Base-by-base conservation (phyloP, 2,888 invertebrate genomes). In the Pristionchus mayeri region DNA sequence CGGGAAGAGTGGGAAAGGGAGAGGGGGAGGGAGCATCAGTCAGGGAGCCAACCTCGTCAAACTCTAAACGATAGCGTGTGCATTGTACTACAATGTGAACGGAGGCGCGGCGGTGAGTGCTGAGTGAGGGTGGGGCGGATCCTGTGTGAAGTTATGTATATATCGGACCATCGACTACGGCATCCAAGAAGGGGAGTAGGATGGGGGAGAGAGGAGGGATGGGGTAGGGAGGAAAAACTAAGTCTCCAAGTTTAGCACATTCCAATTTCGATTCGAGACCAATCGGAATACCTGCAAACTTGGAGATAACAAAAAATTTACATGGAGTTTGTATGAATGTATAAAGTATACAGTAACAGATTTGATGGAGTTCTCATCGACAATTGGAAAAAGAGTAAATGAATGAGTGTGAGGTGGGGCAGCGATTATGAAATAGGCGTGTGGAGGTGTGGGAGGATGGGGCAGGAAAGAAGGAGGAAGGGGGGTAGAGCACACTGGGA, bases 291-390 rank as follows among this genome's bases (percentile, higher is more conserved):
- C n/a, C 57, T 21, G 71, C 18, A 30, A 40, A 4, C 50, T 40
- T 13, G 24, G 80, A 80, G 80, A 80, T 80, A 80, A 80, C 80
- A 80, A 80, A 80, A 80, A 54, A 80, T 80, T 80, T 80, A 80
- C 80, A 80, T 80, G 4, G 54, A 40, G 80, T 50, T 50, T 18
- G 52, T 37, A 54, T 44, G 54, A 80, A 40, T 80, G 54, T 40
- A 80, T 44, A 80, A 80, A 80, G 54, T 57, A 80, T 57, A 57
- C 57, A 80, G 80, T 48, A 80, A 80, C 57, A 21, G 63, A 16
- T 63, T n/a, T 78, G 48, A 24, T 78, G 78, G 48, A 71, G 71
- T 71, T 71, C 71, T 44, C 71, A 71, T 48, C 50, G 48, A 78
- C 50, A 78, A 27, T 40, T 9, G 34, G 48, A 44, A 34, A n/a